Evolutionary conservation across 2,888 invertebrate genomes (phyloP), one percentile per base, ranked within the genome.

Genomic region (Noctua janthe): DNA sequence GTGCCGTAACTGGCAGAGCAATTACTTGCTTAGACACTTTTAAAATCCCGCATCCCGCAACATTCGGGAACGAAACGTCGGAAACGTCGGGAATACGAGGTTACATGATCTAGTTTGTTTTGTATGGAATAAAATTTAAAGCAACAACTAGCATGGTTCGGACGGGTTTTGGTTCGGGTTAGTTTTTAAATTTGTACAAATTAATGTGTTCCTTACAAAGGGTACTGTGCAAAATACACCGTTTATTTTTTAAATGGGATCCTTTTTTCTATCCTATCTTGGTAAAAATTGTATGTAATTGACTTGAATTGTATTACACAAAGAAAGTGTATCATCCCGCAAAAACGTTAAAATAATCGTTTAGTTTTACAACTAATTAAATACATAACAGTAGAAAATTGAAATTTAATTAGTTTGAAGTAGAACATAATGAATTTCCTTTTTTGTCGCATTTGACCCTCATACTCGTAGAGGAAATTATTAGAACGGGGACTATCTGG

Each of bases 21-120:
- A 96, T 96, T 96, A 96, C 95, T 95, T 94, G 93, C 94, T 94
- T 93, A 96, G 96, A 96, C 96, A 96, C 94, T 96, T 96, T 95
- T 93, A 95, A 95, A 96, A 94, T 94, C 94, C 92, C 76, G 59
- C 76, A 76, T 59, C 59, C 76, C 89, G 91, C 92, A 93, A 93
- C 94, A 94, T 95, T 94, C 93, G 92, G 94, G 91, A 94, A 95
- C n/a, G n/a, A n/a, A n/a, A n/a, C n/a, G n/a, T n/a, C 95, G 92
- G 95, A 94, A 95, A 94, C 92, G 95, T 95, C 94, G 91, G 74
- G 70, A 71, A 54, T 80, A 82, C 81, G 83, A 39, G 71, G 73
- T 51, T 74, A 74, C 82, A 82, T 84, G 74, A 88, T 81, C 70
- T 86, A 86, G 81, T 79, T 78, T 76, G 74, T 83, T 88, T 83